phyloP scores from a whole-genome alignment of 2,888 invertebrate genomes.

The Zelleria hepariella region DNA sequence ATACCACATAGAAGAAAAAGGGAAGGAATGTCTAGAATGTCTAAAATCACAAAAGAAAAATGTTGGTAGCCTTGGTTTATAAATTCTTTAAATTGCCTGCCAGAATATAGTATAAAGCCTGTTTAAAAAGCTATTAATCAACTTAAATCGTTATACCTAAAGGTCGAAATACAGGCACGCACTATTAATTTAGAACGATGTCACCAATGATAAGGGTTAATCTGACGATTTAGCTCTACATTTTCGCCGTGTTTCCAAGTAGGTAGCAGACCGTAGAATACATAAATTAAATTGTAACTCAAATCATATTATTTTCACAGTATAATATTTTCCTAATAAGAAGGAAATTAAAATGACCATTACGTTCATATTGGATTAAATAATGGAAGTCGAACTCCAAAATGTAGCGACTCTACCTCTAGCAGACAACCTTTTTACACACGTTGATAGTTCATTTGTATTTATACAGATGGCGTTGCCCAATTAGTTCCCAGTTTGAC shows the following conservation, averaged over 20 bases:
- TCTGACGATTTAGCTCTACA: background rate
- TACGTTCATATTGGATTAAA: no score
- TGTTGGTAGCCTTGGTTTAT: no score
- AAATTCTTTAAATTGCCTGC: background rate
- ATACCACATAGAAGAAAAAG: no score
- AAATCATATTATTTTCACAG: no score
- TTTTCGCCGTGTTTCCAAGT: background rate
- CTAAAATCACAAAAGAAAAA: no score
- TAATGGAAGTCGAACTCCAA: background rate
- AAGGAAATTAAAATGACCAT: no score
- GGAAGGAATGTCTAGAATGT: no score
- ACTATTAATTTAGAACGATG: constrained; percentile 52
- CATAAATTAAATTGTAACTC: no score
- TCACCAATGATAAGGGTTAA: constrained; percentile 54
- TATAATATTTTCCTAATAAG: no score
- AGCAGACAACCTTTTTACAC: background rate
- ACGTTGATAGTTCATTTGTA: constrained; percentile 20
- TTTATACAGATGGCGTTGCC: constrained; percentile 36
- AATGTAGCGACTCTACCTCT: background rate
- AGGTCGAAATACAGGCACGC: constrained; percentile 46
- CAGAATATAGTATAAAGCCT: background rate
- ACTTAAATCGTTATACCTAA: constrained; percentile 21
- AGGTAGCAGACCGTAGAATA: background rate
- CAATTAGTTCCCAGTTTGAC: constrained; percentile 20
- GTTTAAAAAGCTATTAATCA: background rate